Evolutionary conservation across 2,113 vertebrate species (phyloP).

Genomic region (Plecotus auritus): DNA sequence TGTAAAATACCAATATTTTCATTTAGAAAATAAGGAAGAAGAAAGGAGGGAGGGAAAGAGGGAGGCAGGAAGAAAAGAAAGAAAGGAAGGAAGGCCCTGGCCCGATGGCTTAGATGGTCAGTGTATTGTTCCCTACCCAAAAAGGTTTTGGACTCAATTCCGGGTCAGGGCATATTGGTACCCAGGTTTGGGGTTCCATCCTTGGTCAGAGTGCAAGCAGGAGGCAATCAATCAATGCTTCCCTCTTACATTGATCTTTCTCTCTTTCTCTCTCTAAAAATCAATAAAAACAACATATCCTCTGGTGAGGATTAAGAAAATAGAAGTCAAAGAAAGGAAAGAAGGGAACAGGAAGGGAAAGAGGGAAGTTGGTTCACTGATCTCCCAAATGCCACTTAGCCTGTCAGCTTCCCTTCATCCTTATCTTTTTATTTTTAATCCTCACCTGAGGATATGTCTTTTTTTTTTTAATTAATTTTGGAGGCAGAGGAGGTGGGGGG

Average conservation of each 20-base stretch:
- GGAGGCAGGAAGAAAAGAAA: too few species aligned
- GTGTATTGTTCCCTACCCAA: too few species aligned
- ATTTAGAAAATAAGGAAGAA: background rate
- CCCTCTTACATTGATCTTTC: background rate
- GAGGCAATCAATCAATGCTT: background rate
- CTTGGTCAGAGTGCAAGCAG: background rate
- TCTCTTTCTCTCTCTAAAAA: background rate
- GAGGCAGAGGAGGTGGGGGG: too few species aligned
- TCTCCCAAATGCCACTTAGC: background rate
- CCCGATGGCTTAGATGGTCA: too few species aligned
- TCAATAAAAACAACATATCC: background rate
- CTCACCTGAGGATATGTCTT: background rate
- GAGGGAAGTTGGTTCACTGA: background rate
- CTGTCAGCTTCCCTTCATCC: background rate
- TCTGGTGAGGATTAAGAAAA: background rate
- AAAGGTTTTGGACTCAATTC: background rate
- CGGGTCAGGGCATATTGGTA: background rate
- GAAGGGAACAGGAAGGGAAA: accelerated
- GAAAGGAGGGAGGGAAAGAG: background rate
- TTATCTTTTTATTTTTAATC: background rate
- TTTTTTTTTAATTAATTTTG: background rate
- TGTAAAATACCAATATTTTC: background rate
- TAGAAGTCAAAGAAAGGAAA: accelerated
- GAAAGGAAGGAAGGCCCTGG: too few species aligned
- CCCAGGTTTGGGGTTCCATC: background rate